Evolutionary conservation across 2,888 invertebrate species (phyloP), one percentile per base, ranked within the genome.

Genomic region (Steinernema carpocapsae): DNA sequence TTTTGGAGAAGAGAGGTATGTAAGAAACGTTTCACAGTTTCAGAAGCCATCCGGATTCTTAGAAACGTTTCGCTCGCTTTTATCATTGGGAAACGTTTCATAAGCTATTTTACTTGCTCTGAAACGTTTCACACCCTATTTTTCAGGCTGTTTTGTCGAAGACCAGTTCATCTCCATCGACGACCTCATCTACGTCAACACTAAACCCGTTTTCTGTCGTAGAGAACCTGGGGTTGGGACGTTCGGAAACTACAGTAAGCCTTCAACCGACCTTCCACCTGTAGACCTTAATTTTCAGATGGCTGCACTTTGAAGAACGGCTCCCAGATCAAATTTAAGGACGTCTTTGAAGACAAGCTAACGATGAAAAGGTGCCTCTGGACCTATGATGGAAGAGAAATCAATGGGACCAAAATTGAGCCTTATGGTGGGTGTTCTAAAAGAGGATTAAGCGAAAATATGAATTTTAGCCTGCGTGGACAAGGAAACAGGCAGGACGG

Each of bases 311-410:
- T 82, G 42, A 72, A 71, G 17, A 75, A 82, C 72, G 79, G 79
- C 29, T 71, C 74, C 17, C 75, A 75, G 42, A 81, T 79, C 45
- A 56, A 74, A 14, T 80, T 82, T 43, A 71, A 80, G 72, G 82
- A 80, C 14, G 59, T 73, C 6, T 81, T 82, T 77, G 70, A 52
- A 3, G 80, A 80, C 24, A 76, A 73, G 10, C 24, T 52, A 24
- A 52, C 70, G 10, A 80, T 80, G 82, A 80, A 80, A 43, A 59
- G 80, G 12, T 80, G 80, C 52, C 72, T 74, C n/a, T 80, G 79
- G 79, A 76, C 76, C 26, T 75, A 72, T 24, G 71, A 70, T 17
- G 45, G 46, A 10, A 73, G 74, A 51, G 80, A 76, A 6, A 73
- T 70, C 48, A 73, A 73, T 72, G 73, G 70, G 14, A 71, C 73